phyloP scores from a whole-genome alignment of 1,140 invertebrate genomes.

The Caerostris extrusa region DNA sequence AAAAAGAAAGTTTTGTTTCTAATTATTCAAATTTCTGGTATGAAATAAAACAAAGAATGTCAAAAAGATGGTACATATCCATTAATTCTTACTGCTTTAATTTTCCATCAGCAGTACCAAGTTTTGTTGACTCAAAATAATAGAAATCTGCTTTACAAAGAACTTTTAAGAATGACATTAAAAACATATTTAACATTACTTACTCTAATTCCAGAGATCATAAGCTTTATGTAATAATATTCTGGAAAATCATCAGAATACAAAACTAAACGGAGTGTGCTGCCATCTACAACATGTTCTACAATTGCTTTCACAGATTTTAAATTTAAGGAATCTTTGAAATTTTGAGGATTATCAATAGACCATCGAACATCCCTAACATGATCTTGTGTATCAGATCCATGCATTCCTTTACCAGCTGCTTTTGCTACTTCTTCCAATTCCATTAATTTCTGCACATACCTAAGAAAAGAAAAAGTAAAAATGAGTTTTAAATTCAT shows the following conservation, averaged over 20 bases:
- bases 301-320: constrained; percentile 91
- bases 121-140: neutral
- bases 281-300: constrained; percentile 97
- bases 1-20: too few species aligned
- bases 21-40: too few species aligned
- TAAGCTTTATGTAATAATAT: constrained; percentile 92
- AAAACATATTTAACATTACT: constrained; percentile 79
- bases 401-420: constrained; percentile 93
- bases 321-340: constrained; percentile 90
- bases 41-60: too few species aligned
- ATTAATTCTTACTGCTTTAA: too few species aligned
- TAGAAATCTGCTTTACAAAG: neutral
- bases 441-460: constrained; percentile 86
- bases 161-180: neutral
- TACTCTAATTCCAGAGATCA: constrained; percentile 95
- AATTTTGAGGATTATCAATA: constrained; percentile 90
- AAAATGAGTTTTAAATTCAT: constrained; percentile 46
- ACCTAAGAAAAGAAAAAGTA: constrained; percentile 41
- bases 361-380: constrained; percentile 93
- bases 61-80: too few species aligned
- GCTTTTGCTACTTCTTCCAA: constrained; percentile 95
- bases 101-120: neutral
- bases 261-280: constrained; percentile 94
- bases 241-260: constrained; percentile 84
- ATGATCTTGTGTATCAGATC: constrained; percentile 83